These are phyloP conservation scores for Chionoecetes opilio DNA, from an alignment of 1,140 invertebrate species.

Conservation along the genomic window DNA sequence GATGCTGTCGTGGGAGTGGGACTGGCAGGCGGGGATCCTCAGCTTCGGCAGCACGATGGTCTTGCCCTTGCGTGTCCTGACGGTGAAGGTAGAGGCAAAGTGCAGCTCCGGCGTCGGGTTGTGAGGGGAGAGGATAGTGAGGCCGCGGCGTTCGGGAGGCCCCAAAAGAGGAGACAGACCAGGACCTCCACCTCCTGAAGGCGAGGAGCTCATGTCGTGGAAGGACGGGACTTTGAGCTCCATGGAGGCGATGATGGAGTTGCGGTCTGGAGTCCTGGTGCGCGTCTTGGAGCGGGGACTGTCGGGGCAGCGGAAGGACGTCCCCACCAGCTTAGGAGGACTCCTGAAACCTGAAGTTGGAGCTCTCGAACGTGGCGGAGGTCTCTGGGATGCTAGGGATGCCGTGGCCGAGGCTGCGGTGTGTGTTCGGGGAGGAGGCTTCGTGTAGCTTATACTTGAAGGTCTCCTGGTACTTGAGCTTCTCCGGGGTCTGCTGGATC, in stretches of 20 bases:
- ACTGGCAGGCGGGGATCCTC: slow-evolving; percentile 82
- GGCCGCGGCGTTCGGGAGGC: slow-evolving; percentile 85
- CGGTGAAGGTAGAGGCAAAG: slow-evolving; percentile 83
- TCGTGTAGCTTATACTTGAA: slow-evolving; percentile 74
- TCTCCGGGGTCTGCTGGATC: slow-evolving; percentile 47
- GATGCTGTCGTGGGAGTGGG: slow-evolving; percentile 76
- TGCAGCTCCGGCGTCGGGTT: slow-evolving; percentile 85
- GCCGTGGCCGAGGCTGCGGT: slow-evolving; percentile 36
- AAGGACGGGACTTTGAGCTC: slow-evolving; percentile 80
- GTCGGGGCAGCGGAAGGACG: slow-evolving; percentile 68
- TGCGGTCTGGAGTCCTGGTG: slow-evolving; percentile 74
- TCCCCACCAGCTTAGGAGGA: slow-evolving; percentile 70
- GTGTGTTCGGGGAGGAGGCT: slow-evolving; percentile 4
- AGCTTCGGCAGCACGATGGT: slow-evolving; percentile 90
- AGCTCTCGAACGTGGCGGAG: slow-evolving; percentile 46
- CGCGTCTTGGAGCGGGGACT: slow-evolving; percentile 48
- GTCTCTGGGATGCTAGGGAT: slow-evolving; percentile 62
- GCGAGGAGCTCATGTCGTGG: slow-evolving; percentile 65
- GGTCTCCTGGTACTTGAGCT: slow-evolving; percentile 66
- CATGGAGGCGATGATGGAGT: slow-evolving; percentile 79
- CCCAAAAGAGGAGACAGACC: slow-evolving; percentile 71
- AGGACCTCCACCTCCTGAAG: slow-evolving; percentile 32
- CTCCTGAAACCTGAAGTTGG: slow-evolving; percentile 55
- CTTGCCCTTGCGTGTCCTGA: slow-evolving; percentile 88
- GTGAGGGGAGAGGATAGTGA: slow-evolving; percentile 90